Evolutionary conservation across 2,113 vertebrate species (phyloP).

Genomic region (Martes martes): DNA sequence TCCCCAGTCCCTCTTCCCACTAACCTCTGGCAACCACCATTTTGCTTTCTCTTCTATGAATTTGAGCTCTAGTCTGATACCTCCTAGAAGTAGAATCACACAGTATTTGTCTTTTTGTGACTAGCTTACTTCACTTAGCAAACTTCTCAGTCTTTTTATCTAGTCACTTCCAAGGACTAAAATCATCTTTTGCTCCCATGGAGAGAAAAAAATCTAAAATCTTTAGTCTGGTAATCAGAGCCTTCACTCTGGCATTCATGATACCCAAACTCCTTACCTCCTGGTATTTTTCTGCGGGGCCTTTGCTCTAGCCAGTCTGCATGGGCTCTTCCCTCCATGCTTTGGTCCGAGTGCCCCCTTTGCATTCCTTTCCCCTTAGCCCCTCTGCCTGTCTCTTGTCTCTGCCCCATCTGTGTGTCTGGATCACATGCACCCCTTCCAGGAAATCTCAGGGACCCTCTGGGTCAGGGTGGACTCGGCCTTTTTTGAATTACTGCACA

Average conservation of each 20-base stretch:
- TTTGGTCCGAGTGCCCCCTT: neutral
- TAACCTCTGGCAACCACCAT: neutral
- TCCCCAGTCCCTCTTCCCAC: fast-evolving
- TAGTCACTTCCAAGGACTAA: neutral
- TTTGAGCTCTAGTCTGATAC: neutral
- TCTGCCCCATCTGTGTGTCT: fast-evolving
- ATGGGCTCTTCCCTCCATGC: neutral
- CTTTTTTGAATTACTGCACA: neutral
- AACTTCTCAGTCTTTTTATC: neutral
- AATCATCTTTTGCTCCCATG: neutral
- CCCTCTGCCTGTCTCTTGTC: neutral
- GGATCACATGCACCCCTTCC: neutral
- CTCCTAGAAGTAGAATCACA: neutral
- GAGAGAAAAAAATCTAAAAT: neutral
- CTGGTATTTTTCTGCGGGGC: neutral
- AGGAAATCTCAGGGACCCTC: neutral
- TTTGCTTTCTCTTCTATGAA: neutral
- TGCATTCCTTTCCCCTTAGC: neutral
- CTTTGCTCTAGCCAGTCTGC: neutral
- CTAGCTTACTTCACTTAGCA: neutral
- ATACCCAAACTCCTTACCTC: no score
- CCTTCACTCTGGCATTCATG: neutral
- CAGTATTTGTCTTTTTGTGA: neutral
- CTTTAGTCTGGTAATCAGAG: neutral
- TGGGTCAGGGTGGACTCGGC: neutral